Evolutionary conservation across 2,888 invertebrate species (phyloP).

Genomic region (Eupithecia inturbata): DNA sequence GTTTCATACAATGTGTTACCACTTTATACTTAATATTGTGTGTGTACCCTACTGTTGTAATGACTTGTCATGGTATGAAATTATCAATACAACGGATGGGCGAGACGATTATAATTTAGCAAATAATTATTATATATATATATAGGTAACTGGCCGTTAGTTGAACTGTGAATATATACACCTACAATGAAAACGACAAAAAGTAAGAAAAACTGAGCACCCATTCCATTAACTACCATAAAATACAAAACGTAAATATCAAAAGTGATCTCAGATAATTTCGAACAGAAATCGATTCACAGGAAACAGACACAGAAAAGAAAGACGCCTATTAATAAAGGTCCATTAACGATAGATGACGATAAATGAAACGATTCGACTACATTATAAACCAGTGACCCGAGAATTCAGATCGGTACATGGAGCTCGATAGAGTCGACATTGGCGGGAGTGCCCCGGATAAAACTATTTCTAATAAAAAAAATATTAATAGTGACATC

Average conservation of each 20-base stretch:
- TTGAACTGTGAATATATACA: not conserved
- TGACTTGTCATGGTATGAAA: too few relatives aligned
- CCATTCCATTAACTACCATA: not conserved
- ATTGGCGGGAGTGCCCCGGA: slow-evolving; percentile 54
- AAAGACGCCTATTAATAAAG: too few relatives aligned
- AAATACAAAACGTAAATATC: not conserved
- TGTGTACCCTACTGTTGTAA: too few relatives aligned
- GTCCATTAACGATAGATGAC: not conserved
- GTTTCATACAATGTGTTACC: too few relatives aligned
- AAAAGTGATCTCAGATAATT: not conserved
- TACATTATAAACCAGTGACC: slow-evolving; percentile 23
- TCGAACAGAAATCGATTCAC: not conserved
- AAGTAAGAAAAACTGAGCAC: too few relatives aligned
- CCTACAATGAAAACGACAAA: not conserved
- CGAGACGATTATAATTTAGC: too few relatives aligned
- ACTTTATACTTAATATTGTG: too few relatives aligned
- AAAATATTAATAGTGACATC: slow-evolving; percentile 7
- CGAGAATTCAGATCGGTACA: slow-evolving; percentile 28
- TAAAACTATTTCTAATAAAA: slow-evolving; percentile 50
- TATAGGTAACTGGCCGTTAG: too few relatives aligned
- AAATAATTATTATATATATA: too few relatives aligned
- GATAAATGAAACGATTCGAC: not conserved
- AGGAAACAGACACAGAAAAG: not conserved
- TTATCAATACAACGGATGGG: too few relatives aligned
- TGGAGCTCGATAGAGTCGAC: slow-evolving; percentile 29